Conservation (phyloP, 2,888 invertebrate species). For the Orthosia incerta region DNA sequence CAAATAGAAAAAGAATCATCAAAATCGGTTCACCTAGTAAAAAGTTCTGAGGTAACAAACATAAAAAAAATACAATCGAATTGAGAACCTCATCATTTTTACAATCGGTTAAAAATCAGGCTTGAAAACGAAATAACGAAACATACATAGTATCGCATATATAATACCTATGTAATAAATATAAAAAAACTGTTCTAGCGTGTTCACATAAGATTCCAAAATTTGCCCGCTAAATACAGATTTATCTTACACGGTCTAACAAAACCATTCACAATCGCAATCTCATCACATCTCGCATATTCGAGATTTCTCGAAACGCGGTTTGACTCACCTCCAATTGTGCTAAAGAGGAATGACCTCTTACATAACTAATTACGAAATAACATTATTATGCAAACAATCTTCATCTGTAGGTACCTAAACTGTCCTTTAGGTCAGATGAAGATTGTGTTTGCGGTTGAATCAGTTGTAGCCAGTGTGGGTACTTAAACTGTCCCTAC, state of each 20-base stretch:
- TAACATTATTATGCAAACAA: slow-evolving; percentile 54
- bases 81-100: too few relatives aligned
- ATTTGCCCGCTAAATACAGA: neutral
- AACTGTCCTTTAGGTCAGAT: slow-evolving; percentile 28
- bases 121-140: too few relatives aligned
- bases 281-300: slow-evolving; percentile 25
- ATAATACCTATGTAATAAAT: too few relatives aligned
- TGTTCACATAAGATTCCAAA: neutral
- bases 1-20: too few relatives aligned
- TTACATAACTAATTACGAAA: slow-evolving; percentile 58
- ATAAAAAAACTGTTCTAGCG: too few relatives aligned
- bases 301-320: slow-evolving; percentile 5
- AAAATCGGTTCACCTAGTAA: too few relatives aligned
- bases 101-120: too few relatives aligned
- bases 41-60: too few relatives aligned
- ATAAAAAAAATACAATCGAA: too few relatives aligned
- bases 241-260: neutral
- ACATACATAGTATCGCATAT: too few relatives aligned
- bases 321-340: slow-evolving; percentile 41
- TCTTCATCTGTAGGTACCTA: slow-evolving; percentile 17
- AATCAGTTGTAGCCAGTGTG: too few relatives aligned
- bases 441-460: too few relatives aligned
- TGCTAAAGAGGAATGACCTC: slow-evolving; percentile 52
- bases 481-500: slow-evolving; percentile 3
- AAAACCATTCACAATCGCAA: slow-evolving; percentile 13